Conservation (phyloP, 37 sponge, comb jelly and placozoan species). For the Halichondria panicea region DNA sequence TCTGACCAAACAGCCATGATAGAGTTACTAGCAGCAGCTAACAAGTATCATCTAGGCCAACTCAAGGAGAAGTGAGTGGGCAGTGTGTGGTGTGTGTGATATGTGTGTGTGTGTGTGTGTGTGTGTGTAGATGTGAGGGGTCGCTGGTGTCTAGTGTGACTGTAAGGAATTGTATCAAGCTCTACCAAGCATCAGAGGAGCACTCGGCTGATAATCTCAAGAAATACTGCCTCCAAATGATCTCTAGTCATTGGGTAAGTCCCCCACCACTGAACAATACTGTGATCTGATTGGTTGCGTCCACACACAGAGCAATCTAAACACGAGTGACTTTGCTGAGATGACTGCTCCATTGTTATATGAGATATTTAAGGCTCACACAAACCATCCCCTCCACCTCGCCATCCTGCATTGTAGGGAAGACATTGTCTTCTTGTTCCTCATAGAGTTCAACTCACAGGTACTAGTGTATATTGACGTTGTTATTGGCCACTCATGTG, state of each 20-base stretch:
- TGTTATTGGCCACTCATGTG: too few relatives aligned
- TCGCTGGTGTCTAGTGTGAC: constrained; percentile 79
- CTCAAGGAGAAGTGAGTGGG: constrained; percentile 82
- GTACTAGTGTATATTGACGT: constrained; percentile 29
- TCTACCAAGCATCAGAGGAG: constrained; percentile 92
- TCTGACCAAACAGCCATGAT: constrained; percentile 60
- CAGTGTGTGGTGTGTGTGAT: not conserved
- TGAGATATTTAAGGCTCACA: constrained; percentile 95
- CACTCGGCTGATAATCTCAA: constrained; percentile 73
- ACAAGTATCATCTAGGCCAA: constrained; percentile 65
- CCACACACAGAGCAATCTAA: constrained; percentile 58
- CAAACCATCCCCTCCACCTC: constrained; percentile 86
- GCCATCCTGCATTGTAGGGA: constrained; percentile 89
- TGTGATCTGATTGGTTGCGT: not conserved
- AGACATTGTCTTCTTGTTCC: constrained; percentile 94
- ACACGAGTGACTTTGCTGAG: constrained; percentile 81
- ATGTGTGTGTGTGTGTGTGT: not conserved
- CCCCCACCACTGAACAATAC: not conserved
- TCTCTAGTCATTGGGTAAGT: constrained; percentile 90
- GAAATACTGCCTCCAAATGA: constrained; percentile 87
- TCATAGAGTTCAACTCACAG: constrained; percentile 78
- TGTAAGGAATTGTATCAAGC: constrained; percentile 83
- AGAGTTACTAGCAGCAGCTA: constrained; percentile 77
- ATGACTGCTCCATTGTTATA: constrained; percentile 86
- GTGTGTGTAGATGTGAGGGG: constrained; percentile 79